Base-by-base conservation (phyloP, 2,113 vertebrate genomes). In the Salvelinus fontinalis region DNA sequence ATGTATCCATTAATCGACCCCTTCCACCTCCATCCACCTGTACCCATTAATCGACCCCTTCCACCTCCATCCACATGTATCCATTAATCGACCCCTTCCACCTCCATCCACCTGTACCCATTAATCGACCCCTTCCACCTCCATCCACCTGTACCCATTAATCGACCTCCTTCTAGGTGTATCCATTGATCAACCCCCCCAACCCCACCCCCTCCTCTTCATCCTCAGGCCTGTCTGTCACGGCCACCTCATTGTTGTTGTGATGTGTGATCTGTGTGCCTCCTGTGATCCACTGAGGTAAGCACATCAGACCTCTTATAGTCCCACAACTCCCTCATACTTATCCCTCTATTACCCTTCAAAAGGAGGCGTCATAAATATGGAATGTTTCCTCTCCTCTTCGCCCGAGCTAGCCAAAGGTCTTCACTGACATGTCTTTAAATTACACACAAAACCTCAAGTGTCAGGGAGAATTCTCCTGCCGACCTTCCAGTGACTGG, bases 361-460 rank as follows among this genome's bases (percentile, higher is more conserved):
- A 78, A 70, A 86, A 49, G 44, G 18, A 68, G 59, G 31, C 34
- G 1, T 79, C 75, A 82, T 85, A 82, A 82, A 87, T 84, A 82
- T 82, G 75, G 75, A 84, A 71, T 51, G 0, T 70, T 73, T 74
- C 77, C 26, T 44, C 75, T 80, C 72, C 16, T 54, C 51, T 7
- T 54, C 51, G 51, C 4, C 51, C 1, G 14, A 54, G 26, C 73
- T 65, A 78, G 73, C 62, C 71, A 75, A 81, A 85, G 81, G 81
- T 84, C 79, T 66, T 57, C 77, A 24, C 70, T 87, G 86, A 85
- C 77, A 85, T 44, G 77, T 77, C 79, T 79, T 78, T 85, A 85
- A 83, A 85, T 87, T 85, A 80, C 67, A 62, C 54, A 49, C 79
- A 80, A 82, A 87, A 80, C 65, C 75, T 54, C 64, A 3, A 18